Base-by-base conservation (phyloP, 1,140 invertebrate genomes). In the Temnothorax nylanderi region DNA sequence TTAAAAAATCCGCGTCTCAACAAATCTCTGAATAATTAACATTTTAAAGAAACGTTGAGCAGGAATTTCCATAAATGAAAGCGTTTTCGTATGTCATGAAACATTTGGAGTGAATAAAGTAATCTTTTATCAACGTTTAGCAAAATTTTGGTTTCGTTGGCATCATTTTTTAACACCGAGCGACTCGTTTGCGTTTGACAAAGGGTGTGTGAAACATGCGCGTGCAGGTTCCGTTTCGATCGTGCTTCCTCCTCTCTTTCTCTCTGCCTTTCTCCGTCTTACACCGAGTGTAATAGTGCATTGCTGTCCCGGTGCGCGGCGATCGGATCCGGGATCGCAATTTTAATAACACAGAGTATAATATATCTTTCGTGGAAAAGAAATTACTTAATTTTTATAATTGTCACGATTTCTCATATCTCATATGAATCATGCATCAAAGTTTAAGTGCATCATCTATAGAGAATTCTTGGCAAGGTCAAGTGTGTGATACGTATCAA, bases 401-500 rank as follows among this genome's bases (percentile, higher is more conserved):
- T 65, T 65, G 41, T 18, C 32, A 62, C 13, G 21, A 37, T 21
- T 5, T 18, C 8, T 18, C 54, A 51, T 32, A 47, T 32, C 37
- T 44, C 18, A 10, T 78, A 10, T 78, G 44, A 49, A 21, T 78
- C 76, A 78, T 11, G 18, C 21, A 32, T 60, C 56, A 44, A 47
- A 47, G 37, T 60, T 76, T 47, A 77, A 44, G 44, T 10, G 34
- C 26, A 32, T 26, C 4, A 1, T 58, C 1, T 10, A 44, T 47
- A 13, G 18, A 26, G 56, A 76, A 32, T 47, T 44, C 10, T 5
- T 18, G n/a, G 37, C 41, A 77, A 77, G 21, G 56, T 62, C 41
- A 58, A 62, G 6, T 44, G 18, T 44, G n/a, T 16, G 51, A 41
- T 49, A 3, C 13, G 11, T 16, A 26, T 26, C 21, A 49, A 37